Conservation (phyloP, 2,797 vertebrate genomes). For the Hydrophis major region DNA sequence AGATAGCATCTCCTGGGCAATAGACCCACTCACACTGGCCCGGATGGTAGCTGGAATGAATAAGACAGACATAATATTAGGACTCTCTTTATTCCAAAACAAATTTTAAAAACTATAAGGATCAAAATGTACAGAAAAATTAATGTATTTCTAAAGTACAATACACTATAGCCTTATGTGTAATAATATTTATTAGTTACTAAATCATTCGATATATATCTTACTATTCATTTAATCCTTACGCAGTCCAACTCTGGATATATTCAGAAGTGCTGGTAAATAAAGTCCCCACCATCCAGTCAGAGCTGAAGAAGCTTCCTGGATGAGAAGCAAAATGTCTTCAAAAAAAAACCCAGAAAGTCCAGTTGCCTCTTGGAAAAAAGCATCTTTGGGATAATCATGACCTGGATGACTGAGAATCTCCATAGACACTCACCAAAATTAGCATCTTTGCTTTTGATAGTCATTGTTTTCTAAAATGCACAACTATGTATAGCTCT, state of each 20-base stretch:
- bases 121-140: not conserved
- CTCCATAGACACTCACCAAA: not conserved
- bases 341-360: no score
- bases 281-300: no score
- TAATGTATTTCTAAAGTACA: not conserved
- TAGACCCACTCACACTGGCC: slow-evolving; percentile 97
- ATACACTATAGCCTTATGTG: not conserved
- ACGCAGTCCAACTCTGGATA: not conserved
- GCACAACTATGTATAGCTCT: not conserved
- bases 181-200: not conserved
- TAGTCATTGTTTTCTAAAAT: not conserved
- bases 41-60: slow-evolving; percentile 83
- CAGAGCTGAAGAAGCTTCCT: no score
- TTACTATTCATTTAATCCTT: not conserved
- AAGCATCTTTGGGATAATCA: no score
- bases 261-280: not conserved
- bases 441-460: not conserved
- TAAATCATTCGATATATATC: not conserved
- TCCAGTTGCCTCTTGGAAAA: no score
- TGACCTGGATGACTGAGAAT: no score
- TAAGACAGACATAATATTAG: not conserved
- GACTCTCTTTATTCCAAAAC: not conserved
- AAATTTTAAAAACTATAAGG: not conserved
- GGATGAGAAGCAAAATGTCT: no score
- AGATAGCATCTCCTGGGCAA: slow-evolving; percentile 95